A percentile compares a stretch with the other conserved stretches of the same genome.
Conservation (phyloP, 2,888 invertebrate species). For the Epiblema foenella region DNA sequence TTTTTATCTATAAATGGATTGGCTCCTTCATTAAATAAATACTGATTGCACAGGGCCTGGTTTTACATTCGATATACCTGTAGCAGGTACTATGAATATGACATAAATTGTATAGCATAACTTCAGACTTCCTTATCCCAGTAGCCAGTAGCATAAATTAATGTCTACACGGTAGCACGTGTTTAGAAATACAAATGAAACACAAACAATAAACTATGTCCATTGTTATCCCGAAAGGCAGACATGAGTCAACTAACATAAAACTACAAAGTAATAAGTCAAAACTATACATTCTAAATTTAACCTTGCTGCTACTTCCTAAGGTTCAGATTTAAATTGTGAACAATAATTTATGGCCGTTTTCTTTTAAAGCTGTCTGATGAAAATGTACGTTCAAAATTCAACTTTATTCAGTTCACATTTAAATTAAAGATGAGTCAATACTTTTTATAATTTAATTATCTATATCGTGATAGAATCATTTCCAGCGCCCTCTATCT, state of each 20-base stretch:
- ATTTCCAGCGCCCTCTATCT: conserved; percentile 31
- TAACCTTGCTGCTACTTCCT: not conserved
- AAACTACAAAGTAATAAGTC: conserved; percentile 5
- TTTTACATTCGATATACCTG: no score
- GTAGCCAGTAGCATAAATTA: conserved; percentile 3
- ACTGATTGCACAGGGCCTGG: no score
- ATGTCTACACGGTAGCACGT: conserved; percentile 17
- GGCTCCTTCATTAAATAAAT: no score
- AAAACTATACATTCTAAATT: not conserved
- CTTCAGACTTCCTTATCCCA: not conserved
- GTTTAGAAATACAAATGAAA: conserved; percentile 22
- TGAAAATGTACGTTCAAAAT: not conserved
- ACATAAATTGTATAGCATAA: not conserved
- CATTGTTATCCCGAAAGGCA: conserved; percentile 26
- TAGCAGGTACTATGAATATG: not conserved
- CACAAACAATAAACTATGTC: conserved; percentile 26
- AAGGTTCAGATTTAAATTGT: not conserved
- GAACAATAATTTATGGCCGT: not conserved
- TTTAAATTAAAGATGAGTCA: not conserved
- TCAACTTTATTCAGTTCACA: not conserved
- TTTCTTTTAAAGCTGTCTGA: not conserved
- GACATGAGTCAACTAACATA: not conserved
- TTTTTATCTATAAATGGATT: no score
- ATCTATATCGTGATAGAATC: conserved; percentile 23
- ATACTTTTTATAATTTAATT: not conserved